phyloP scores from a whole-genome alignment of 2,113 vertebrate genomes.

The Sinosuthora webbiana region DNA sequence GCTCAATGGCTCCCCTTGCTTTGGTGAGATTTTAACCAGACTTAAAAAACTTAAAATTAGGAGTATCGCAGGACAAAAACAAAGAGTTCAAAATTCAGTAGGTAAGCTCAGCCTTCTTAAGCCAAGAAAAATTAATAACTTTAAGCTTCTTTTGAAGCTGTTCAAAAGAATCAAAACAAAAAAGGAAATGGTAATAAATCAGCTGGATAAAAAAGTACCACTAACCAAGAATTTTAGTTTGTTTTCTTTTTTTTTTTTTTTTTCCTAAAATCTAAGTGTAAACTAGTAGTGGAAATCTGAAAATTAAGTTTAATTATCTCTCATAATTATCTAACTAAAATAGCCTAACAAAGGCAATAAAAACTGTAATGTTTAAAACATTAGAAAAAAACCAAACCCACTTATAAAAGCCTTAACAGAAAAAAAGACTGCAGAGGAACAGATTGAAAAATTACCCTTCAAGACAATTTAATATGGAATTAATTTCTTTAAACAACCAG shows the following conservation, averaged over 20 bases:
- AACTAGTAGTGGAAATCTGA: background rate
- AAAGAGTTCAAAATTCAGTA: background rate
- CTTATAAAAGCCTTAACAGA: background rate
- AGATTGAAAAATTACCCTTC: background rate
- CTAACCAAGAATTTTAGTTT: background rate
- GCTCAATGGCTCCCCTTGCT: background rate
- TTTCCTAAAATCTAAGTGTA: background rate
- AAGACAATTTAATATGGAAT: background rate
- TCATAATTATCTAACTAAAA: background rate
- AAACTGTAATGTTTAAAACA: background rate
- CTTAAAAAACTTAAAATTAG: background rate
- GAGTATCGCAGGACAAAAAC: accelerated
- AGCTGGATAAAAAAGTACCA: background rate
- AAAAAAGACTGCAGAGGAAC: background rate
- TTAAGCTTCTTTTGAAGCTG: background rate
- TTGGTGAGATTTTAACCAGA: background rate
- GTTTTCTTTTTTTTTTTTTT: too few relatives aligned
- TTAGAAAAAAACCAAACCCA: background rate
- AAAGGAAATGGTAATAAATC: background rate
- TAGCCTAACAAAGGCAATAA: background rate
- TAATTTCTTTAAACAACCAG: background rate
- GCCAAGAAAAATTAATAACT: background rate
- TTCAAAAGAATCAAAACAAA: background rate
- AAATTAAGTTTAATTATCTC: background rate
- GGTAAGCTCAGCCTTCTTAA: background rate